These are phyloP conservation scores for Mungos mungo DNA, from an alignment of 2,113 vertebrate genomes.

Conservation along the genomic window DNA sequence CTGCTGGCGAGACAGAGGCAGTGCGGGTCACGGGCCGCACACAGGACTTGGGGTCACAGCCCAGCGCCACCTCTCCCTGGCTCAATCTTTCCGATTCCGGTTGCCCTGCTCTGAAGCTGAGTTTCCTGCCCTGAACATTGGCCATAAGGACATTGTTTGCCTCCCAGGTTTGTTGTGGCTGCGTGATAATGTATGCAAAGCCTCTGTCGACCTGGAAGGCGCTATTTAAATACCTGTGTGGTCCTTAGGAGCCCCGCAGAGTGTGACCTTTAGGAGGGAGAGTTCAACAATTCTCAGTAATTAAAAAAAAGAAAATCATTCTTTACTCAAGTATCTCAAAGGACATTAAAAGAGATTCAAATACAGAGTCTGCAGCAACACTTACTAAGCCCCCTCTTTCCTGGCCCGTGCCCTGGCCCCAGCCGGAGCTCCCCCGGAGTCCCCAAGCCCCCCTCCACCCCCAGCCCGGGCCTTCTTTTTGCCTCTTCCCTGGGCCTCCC, in stretches of 20 bases:
- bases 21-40: fast-evolving
- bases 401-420: fast-evolving
- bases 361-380: neutral
- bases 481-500: neutral
- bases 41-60: neutral
- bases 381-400: neutral
- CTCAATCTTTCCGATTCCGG: neutral
- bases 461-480: neutral
- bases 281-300: neutral
- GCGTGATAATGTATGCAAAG: neutral
- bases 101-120: neutral
- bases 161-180: neutral
- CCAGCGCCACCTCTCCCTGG: neutral
- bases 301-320: neutral
- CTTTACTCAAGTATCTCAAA: neutral
- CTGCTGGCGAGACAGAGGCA: neutral
- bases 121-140: neutral
- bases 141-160: neutral
- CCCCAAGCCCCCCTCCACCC: neutral
- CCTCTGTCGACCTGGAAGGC: neutral
- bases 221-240: neutral
- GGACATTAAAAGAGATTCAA: neutral
- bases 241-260: neutral
- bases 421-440: fast-evolving
- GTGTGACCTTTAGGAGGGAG: neutral